phyloP scores from a whole-genome alignment of 2,888 invertebrate species.

The Drosophila limbata region DNA sequence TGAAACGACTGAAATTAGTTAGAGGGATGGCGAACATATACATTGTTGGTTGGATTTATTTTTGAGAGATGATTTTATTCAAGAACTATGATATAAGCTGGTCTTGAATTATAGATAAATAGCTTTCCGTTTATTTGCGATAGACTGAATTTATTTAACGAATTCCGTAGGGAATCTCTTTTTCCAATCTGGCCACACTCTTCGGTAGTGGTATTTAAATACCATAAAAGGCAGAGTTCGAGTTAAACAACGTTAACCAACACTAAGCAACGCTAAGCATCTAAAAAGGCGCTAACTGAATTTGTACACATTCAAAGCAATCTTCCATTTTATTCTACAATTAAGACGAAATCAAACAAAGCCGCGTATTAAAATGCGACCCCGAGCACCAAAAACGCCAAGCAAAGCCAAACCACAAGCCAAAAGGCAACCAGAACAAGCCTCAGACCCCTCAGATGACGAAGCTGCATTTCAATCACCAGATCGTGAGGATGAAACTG shows the following conservation, averaged over 20 bases:
- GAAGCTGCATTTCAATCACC: slow-evolving; percentile 44
- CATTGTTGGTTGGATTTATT: not conserved
- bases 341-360: not conserved
- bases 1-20: not conserved
- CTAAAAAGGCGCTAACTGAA: slow-evolving; percentile 18
- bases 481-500: slow-evolving; percentile 36
- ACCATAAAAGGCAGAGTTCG: not conserved
- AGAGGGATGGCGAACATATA: not conserved
- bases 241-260: not conserved
- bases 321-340: not conserved
- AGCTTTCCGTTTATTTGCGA: no score
- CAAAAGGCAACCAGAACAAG: not conserved
- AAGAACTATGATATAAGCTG: no score
- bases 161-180: no score
- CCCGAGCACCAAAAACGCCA: not conserved
- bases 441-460: not conserved
- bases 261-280: slow-evolving; percentile 1
- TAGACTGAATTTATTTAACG: no score
- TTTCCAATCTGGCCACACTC: not conserved
- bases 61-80: not conserved
- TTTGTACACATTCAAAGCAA: not conserved
- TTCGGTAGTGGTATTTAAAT: not conserved
- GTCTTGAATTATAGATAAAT: no score
- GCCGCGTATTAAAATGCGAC: slow-evolving; percentile 28
- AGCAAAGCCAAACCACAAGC: slow-evolving; percentile 1